Base-by-base conservation (phyloP, 2,113 vertebrate genomes). In the Myrmophylax atrothorax region DNA sequence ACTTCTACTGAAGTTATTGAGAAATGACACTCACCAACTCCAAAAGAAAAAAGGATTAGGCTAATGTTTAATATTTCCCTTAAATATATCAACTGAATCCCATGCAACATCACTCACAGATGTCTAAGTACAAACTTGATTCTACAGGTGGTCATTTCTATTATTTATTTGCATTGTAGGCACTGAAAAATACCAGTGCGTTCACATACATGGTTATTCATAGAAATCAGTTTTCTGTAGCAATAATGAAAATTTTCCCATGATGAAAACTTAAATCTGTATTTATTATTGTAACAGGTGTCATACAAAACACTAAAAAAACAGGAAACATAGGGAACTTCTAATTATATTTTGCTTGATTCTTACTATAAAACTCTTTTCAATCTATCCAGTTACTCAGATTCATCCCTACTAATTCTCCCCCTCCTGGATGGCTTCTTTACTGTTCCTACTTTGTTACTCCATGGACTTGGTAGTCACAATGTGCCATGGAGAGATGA, bases 401-500 rank as follows among this genome's bases (percentile, higher is more conserved):
- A 66, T 80, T 90, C 49, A 38, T 22, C 77, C 64, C 16, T 38
- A 23, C 28, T 84, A 8, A 16, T 58, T 53, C 42, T 77, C 37
- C 35, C 28, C 12, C 28, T 73, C 42, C 40, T 35, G 24, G 24
- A 44, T 38, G 49, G 37, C 49, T 86, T 74, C 46, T 79, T 67
- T n/a, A 9, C 26, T 49, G 11, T 62, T 73, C 37, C 28, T 40
- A 4, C 13, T 10, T 13, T 29, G 52, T 42, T 50, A 10, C 47
- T 37, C 29, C 19, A 26, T 1, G 25, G 47, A 44, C 19, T 18
- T 35, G 29, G 13, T 20, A 78, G 44, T 23, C 13, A 1, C 18
- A 23, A 13, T 10, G 31, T 14, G 26, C 18, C 11, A 9, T 0
- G 1, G 35, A 74, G 37, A 60, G 3, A 12, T 5, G 13, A 1